These are phyloP conservation scores for Malthinus flaveolus DNA, from an alignment of 2,888 invertebrate genomes.

Conservation along the genomic window DNA sequence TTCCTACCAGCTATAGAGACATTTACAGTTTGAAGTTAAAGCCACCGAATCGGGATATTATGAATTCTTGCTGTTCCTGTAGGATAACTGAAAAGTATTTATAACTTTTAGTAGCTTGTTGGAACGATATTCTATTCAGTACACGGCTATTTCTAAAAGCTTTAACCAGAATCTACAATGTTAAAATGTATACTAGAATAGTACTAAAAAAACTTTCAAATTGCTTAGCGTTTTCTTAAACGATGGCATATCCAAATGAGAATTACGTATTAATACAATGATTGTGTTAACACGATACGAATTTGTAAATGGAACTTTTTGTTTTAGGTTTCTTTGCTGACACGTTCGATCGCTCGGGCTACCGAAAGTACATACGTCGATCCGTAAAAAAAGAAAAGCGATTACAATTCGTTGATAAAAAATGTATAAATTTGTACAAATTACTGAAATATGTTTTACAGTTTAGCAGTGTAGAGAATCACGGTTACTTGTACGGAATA, in stretches of 20 bases:
- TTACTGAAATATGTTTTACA: constrained; percentile 9
- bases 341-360: too few relatives aligned
- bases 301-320: too few relatives aligned
- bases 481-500: constrained; percentile 28
- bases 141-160: constrained; percentile 43
- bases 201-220: too few relatives aligned
- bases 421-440: too few relatives aligned
- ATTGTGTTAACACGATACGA: too few relatives aligned
- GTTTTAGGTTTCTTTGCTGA: too few relatives aligned
- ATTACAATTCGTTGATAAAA: too few relatives aligned
- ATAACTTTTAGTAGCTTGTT: constrained; percentile 36
- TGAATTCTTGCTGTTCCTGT: constrained; percentile 18
- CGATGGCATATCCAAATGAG: too few relatives aligned
- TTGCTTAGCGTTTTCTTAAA: too few relatives aligned
- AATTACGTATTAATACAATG: too few relatives aligned
- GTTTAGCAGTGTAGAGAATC: constrained; percentile 34
- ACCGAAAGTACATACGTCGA: too few relatives aligned
- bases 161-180: constrained; percentile 36
- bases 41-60: constrained; percentile 18
- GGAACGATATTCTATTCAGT: constrained; percentile 48
- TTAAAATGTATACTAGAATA: constrained; percentile 21
- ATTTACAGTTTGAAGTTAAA: constrained; percentile 46
- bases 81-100: constrained; percentile 42
- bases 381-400: too few relatives aligned
- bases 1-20: constrained; percentile 59